phyloP scores from a whole-genome alignment of 92 coral and sea anemone species.

The Pocillopora grandis region DNA sequence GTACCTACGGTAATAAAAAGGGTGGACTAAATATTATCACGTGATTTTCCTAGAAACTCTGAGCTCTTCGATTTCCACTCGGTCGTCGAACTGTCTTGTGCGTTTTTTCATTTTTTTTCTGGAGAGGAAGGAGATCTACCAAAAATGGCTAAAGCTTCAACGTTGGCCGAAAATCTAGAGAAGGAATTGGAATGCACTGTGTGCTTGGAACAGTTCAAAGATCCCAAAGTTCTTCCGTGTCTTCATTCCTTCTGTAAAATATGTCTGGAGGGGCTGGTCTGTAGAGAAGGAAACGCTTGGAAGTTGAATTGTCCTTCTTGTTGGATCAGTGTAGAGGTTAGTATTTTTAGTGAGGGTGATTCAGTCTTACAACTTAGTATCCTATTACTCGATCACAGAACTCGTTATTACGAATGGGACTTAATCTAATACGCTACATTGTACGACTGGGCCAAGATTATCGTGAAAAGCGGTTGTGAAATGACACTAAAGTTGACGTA shows the following conservation, averaged over 20 bases:
- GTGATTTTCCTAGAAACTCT: no score
- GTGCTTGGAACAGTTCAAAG: constrained; percentile 45
- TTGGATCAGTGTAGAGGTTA: constrained; percentile 35
- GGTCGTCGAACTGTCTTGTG: no score
- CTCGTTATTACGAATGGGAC: no score
- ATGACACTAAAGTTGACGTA: no score
- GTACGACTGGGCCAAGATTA: no score
- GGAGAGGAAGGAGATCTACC: neutral
- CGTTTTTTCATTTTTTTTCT: neutral
- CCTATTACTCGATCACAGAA: no score
- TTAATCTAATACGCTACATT: no score
- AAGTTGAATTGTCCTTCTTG: constrained; percentile 44
- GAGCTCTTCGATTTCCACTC: no score
- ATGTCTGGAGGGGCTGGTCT: constrained; percentile 33
- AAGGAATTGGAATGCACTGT: constrained; percentile 50
- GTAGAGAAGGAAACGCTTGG: neutral
- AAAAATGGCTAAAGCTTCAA: constrained; percentile 12
- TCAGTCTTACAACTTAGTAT: no score
- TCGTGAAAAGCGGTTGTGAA: no score
- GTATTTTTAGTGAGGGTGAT: neutral
- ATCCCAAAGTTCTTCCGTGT: constrained; percentile 48
- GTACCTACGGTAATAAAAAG: no score
- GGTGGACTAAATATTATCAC: no score
- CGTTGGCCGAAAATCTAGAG: constrained; percentile 25
- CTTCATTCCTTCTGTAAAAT: constrained; percentile 47